Evolutionary conservation across 2,113 vertebrate genomes (phyloP).

Genomic region (Pelecanus crispus): DNA sequence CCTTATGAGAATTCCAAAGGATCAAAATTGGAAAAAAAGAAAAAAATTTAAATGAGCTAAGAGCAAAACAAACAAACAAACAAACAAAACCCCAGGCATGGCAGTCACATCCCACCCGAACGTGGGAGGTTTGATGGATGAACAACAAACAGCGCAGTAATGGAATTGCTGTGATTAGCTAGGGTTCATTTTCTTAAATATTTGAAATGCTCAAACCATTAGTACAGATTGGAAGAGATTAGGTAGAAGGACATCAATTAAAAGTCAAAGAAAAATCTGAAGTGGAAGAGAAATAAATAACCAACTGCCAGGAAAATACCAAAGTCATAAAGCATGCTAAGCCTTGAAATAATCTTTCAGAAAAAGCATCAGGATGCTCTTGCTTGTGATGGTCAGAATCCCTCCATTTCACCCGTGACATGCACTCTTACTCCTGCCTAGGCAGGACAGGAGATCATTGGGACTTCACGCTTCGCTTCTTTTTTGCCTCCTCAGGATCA

Average conservation of each 20-base stretch:
- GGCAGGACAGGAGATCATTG: not conserved
- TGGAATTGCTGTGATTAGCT: not conserved
- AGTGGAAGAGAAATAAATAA: not conserved
- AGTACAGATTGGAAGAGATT: not conserved
- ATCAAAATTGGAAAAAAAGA: not conserved
- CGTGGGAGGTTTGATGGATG: not conserved
- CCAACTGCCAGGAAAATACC: not conserved
- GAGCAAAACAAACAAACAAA: too few species aligned
- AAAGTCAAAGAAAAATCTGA: not conserved
- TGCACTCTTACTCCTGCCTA: not conserved
- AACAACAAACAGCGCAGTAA: not conserved
- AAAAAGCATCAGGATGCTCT: not conserved
- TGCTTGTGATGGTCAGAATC: not conserved
- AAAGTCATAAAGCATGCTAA: not conserved
- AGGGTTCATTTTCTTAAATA: not conserved
- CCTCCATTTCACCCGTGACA: accelerated
- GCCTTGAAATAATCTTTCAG: not conserved
- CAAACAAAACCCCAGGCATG: not conserved
- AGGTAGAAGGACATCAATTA: not conserved
- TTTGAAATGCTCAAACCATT: not conserved
- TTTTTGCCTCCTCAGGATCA: not conserved
- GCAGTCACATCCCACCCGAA: not conserved
- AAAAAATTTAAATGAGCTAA: too few species aligned
- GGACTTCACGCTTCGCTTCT: not conserved
- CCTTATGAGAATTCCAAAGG: not conserved